Percentiles rank a stretch among this genome's conserved stretches.
These are phyloP conservation scores for Chromobotia macracanthus DNA, from an alignment of 2,797 vertebrate genomes.

Conservation along the genomic window DNA sequence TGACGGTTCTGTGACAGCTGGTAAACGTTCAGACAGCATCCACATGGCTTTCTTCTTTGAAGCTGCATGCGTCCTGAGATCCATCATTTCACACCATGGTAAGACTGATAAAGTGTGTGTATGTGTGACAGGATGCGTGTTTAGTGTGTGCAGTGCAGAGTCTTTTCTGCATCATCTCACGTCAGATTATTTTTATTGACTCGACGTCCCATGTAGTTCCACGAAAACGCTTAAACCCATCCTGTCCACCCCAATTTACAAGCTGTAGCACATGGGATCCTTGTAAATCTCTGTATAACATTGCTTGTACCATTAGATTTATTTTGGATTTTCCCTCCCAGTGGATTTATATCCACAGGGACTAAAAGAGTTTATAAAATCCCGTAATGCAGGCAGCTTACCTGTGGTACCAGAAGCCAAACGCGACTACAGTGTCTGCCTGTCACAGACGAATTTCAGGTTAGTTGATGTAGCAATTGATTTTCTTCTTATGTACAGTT, in stretches of 20 bases:
- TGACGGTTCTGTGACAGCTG: background rate
- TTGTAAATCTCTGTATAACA: constrained; percentile 33
- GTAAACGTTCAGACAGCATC: constrained; percentile 20
- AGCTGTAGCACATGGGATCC: background rate
- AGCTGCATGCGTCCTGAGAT: constrained; percentile 63
- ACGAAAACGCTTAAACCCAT: constrained; percentile 16
- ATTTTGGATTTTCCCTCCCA: background rate
- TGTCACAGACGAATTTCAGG: background rate
- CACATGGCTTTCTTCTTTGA: constrained; percentile 76
- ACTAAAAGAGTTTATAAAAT: constrained; percentile 4
- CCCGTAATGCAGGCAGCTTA: background rate
- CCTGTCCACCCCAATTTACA: background rate
- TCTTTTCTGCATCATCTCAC: constrained; percentile 2
- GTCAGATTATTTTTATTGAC: background rate
- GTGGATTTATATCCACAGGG: background rate
- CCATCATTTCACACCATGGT: constrained; percentile 64
- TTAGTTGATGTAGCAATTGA: background rate
- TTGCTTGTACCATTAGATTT: background rate
- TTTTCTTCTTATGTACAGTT: background rate
- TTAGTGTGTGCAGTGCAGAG: background rate
- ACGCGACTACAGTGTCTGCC: background rate
- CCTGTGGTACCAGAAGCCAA: background rate
- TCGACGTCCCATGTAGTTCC: background rate
- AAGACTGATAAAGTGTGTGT: constrained; percentile 57
- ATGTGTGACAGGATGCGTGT: background rate